Evolutionary conservation across 2,797 vertebrate genomes (phyloP), one percentile per base, ranked within the genome.

Genomic region (Parauchenoglanis punctatus): DNA sequence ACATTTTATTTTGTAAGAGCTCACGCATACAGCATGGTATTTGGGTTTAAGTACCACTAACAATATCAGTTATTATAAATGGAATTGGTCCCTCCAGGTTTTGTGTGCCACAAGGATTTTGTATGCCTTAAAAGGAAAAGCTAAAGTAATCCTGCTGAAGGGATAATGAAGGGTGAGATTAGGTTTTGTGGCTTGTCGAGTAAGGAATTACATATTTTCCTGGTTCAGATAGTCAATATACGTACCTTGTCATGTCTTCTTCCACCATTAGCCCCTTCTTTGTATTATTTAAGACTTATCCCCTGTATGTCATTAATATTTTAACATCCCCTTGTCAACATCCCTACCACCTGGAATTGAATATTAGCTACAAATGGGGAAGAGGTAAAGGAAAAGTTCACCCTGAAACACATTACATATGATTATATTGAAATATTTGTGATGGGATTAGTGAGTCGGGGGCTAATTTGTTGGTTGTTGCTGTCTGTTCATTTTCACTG

Each of bases 81-180:
- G 46, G 31, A 68, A 40, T 82, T 35, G 59, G 59, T 85, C 17
- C 75, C 7, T 88, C 40, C 67, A 80, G 86, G 84, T 94, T 92
- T 93, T 91, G 81, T 80, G 13, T 25, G 20, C 54, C 11, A n/a
- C 56, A 61, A 61, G 78, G 78, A 25, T 92, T 91, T 92, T 92
- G 92, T 94, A 93, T 92, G 93, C 94, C 95, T 95, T 95, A 95
- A 89, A 23, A 91, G 91, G 84, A 90, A 91, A 90, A 87, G 87
- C 63, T 75, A 17, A 56, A 40, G 35, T 59, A 46, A 58, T 78
- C 87, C 73, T 59, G 44, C n/a, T 59, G 18, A 85, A 85, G 52
- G 83, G 44, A 73, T 68, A 82, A 87, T 89, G 91, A 93, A 93
- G 91, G 90, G 88, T 92, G 65, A 63, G 83, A 84, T 46, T n/a